Base-by-base conservation (phyloP, 2,888 invertebrate genomes). In the Chymomyza fuscimana region DNA sequence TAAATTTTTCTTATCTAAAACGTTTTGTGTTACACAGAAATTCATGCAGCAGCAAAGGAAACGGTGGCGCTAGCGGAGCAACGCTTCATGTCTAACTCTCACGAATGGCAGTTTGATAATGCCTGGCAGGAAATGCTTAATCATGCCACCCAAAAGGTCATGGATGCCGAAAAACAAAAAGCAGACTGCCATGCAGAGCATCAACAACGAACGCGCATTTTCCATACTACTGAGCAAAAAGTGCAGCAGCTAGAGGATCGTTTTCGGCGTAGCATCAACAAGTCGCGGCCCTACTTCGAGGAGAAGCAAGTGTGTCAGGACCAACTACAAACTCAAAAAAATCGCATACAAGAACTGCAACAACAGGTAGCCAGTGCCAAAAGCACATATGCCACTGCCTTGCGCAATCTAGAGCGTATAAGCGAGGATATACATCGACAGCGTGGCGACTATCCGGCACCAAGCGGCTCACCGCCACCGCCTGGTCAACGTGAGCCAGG, bases 91-190 rank as follows among this genome's bases (percentile, higher is more conserved):
- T 92, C 91, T 54, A 92, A 92, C 77, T 92, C 92, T 2, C 92
- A 92, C 66, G 92, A 92, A 79, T 92, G 92, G 92, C 96, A 97
- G 91, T 97, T 98, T 91, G 98, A 98, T 92, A 96, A 96, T 92
- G 97, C 98, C 82, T 98, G 98, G 98, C 98, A 98, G 92, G 98
- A 98, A 92, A 97, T 97, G 94, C 94, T 98, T 74, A 98, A 98
- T 93, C 97, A 98, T 93, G 98, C 98, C 76, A 98, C 97, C 72
- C 96, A 97, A 89, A 97, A 97, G 94, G 97, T 98, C 32, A 97
- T 96, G 95, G 97, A 98, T 88, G 98, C 98, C 0, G 98, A 98
- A 91, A 96, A 95, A 87, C 95, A 97, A 86, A 98, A 97, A 90
- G 95, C 97, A 6, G 96, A 96, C 83, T 96, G 96, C 89, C 97